Conservation (phyloP, 2,797 vertebrate species). For the Ctenopoma multispine region DNA sequence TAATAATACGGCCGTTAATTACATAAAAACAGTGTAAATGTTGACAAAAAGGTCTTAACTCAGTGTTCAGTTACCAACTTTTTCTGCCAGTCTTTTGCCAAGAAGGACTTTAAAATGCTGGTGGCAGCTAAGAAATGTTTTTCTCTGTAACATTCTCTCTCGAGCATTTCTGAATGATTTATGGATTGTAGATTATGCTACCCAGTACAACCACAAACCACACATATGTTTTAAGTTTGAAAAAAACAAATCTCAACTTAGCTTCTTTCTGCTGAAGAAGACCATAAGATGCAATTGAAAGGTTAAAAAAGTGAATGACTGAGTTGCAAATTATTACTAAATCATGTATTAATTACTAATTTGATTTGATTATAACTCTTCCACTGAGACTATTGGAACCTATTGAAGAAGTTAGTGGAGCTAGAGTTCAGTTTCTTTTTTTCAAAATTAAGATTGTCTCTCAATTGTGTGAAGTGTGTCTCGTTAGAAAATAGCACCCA, state of each 20-base stretch:
- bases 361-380: neutral
- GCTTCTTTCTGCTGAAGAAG: no score
- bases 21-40: no score
- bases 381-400: conserved; percentile 6
- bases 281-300: no score
- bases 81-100: neutral
- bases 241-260: no score
- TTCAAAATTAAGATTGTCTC: neutral
- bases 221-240: no score
- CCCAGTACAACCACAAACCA: no score
- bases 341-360: neutral
- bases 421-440: neutral
- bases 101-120: neutral
- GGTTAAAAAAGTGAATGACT: no score
- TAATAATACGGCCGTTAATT: neutral
- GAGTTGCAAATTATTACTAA: no score
- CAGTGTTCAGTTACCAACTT: neutral
- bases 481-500: conserved; percentile 40
- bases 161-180: no score
- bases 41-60: neutral
- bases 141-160: no score
- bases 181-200: no score
- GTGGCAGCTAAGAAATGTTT: no score
- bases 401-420: neutral
- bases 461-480: neutral